Conservation (phyloP, 2,797 vertebrate genomes). For the Dallia pectoralis region DNA sequence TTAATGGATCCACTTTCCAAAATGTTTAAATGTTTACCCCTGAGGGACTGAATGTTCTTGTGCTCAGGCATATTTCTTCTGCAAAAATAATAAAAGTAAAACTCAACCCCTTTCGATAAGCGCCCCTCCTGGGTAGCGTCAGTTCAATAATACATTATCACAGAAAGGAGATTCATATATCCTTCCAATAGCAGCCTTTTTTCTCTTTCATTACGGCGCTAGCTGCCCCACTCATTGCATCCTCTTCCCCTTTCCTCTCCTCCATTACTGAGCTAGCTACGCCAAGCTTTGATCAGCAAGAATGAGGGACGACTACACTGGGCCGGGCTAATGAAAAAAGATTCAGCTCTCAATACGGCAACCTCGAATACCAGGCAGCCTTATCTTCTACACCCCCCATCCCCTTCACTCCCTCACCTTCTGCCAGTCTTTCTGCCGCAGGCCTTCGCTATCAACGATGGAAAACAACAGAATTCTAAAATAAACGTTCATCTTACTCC, state of each 20-base stretch:
- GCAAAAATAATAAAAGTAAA: neutral
- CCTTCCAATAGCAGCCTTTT: neutral
- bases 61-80: too few relatives aligned
- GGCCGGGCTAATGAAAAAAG: slow-evolving; percentile 28
- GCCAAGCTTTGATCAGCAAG: slow-evolving; percentile 42
- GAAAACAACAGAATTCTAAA: slow-evolving; percentile 9
- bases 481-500: slow-evolving; percentile 6
- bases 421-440: neutral
- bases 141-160: slow-evolving; percentile 17
- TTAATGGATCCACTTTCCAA: neutral
- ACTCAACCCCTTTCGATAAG: neutral
- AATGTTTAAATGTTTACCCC: neutral
- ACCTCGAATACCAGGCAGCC: slow-evolving; percentile 31
- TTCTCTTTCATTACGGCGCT: neutral
- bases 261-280: neutral
- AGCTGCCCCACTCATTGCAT: slow-evolving; percentile 10
- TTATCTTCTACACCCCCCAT: slow-evolving; percentile 25
- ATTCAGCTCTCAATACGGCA: neutral
- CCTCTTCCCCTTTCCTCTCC: slow-evolving; percentile 27
- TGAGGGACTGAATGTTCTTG: neutral
- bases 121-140: neutral
- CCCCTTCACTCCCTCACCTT: slow-evolving; percentile 17
- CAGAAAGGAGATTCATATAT: neutral
- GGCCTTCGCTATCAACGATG: slow-evolving; percentile 24
- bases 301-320: slow-evolving; percentile 28